Evolutionary conservation across 2,797 vertebrate genomes (phyloP).

Genomic region (Bovichtus variegatus): DNA sequence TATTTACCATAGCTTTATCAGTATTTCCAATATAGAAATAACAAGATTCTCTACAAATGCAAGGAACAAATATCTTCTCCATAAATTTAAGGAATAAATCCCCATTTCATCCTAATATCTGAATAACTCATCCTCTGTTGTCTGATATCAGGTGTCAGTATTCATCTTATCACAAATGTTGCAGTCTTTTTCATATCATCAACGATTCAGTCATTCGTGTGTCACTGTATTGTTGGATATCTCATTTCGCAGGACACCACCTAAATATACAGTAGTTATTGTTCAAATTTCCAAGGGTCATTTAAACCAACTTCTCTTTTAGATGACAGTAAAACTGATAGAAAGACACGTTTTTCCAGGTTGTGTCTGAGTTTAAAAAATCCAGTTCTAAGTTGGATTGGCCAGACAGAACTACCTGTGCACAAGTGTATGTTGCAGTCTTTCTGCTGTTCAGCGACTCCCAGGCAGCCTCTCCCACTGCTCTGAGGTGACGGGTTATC

Average conservation of each 20-base stretch:
- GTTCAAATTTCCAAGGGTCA: not conserved
- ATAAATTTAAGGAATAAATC: not conserved
- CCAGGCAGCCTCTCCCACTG: slow-evolving; percentile 83
- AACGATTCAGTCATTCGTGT: no score
- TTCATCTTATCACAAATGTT: no score
- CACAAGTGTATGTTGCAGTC: slow-evolving; percentile 81
- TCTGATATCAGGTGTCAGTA: no score
- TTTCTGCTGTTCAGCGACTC: slow-evolving; percentile 75
- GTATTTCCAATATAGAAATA: not conserved
- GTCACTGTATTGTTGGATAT: not conserved
- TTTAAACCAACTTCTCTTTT: not conserved
- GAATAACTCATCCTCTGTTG: no score
- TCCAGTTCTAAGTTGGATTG: not conserved
- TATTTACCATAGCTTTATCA: not conserved
- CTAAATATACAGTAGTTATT: not conserved
- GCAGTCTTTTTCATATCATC: no score
- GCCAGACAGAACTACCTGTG: slow-evolving; percentile 62
- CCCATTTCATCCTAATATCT: not conserved
- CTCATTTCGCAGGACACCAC: not conserved
- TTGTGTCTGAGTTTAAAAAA: not conserved
- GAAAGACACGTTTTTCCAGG: no score
- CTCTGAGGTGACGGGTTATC: slow-evolving; percentile 86
- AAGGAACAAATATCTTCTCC: not conserved
- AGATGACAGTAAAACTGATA: not conserved
- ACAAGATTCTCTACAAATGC: not conserved